Base-by-base conservation (phyloP, 2,113 vertebrate species). In the Cyanoliseus patagonus region DNA sequence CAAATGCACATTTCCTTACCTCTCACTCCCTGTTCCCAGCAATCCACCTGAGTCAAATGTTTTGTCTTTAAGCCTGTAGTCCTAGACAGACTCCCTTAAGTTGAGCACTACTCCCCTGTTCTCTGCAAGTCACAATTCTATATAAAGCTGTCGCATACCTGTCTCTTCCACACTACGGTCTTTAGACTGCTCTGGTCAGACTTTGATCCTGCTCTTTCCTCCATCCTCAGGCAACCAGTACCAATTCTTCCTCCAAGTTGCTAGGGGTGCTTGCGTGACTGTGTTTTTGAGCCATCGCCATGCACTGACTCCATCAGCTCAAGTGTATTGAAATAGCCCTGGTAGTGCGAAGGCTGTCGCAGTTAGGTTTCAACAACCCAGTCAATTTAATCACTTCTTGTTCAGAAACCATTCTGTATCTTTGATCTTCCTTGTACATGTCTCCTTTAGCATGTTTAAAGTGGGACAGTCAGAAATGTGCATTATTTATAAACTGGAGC, bases 1-100 rank as follows among this genome's bases (percentile, higher is more conserved):
- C 12, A 22, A 1, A 1, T 9, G 3, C 15, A 6, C 11, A 31
- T 69, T 62, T 88, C 68, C 37, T 83, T 44, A 51, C 37, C n/a
- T 82, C 46, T 83, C 35, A 11, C 6, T 31, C 61, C 22, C 49
- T 77, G 13, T 46, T 81, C 41, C 51, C 80, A 78, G 46, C 31
- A 83, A 70, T 37, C 20, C 14, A 31, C 19, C 75, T 42, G 31
- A 47, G 28, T 70, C 11, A 81, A 37, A 68, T 15, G 24, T 27
- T 0, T 0, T 51, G 39, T 28, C 57, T 90, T 55, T 68, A 42
- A 75, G 49, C 10, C 49, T 2, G 0, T 11, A 80, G 67, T 9
- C 82, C 44, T 41, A 92, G 35, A 70, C 20, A 35, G 41, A 83
- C 6, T 18, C 57, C 4, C 33, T 59, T 35, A 35, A 35, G 33